Base-by-base conservation (phyloP, 2,888 invertebrate genomes). In the Scaptomyza polygonia region DNA sequence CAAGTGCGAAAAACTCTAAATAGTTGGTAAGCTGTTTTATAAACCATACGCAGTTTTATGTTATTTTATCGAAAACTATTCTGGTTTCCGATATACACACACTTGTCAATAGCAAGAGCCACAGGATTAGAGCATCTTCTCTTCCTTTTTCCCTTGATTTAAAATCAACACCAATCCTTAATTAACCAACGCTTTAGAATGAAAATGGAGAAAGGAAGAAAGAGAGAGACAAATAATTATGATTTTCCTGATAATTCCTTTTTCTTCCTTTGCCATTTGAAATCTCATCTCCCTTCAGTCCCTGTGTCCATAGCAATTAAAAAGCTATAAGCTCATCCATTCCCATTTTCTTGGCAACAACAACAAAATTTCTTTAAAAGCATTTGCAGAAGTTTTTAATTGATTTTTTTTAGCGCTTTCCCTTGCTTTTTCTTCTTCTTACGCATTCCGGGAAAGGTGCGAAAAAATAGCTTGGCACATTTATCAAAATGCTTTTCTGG, bases 331-430 rank as follows among this genome's bases (percentile, higher is more conserved):
- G 75, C 68, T 77, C 68, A 57, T 67, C 47, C 79, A 68, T 65
- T 42, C 79, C 67, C 72, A 78, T 70, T 70, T 64, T 79, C 70
- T 74, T 47, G 47, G 64, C 36, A 36, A 12, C 4, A 6, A 34
- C 34, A 39, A 39, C 16, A 53, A 61, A 42, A 86, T 82, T 86
- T 80, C 70, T 63, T 77, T 44, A 49, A 44, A 61, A 65, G 63
- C 55, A 48, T 59, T 53, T 56, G 3, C 49, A 58, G 61, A 86
- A 86, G 63, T 83, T 86, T 82, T 79, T 81, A 76, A 81, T 79
- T 86, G 83, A n/a, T n/a, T n/a, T 81, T 81, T 77, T 77, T 70
- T 62, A 71, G 70, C 61, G 57, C 45, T 74, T 76, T 71, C 61
- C 63, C 62, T 62, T 69, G 59, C 54, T 40, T 34, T 30, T 47